Base-by-base conservation (phyloP, 1,140 invertebrate genomes). In the Proctacanthus coquilletti region DNA sequence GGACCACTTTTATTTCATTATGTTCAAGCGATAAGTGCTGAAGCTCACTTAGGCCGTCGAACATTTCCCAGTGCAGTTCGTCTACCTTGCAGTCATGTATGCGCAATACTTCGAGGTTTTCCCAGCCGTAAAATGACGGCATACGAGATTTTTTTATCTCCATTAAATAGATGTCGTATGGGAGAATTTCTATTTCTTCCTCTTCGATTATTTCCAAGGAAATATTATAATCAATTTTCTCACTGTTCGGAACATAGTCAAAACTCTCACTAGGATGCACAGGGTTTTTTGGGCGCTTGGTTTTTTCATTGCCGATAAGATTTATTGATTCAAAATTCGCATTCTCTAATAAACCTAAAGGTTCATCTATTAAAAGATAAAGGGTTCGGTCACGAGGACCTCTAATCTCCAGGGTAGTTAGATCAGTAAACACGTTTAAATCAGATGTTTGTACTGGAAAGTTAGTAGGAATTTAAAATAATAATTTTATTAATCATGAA, bases 51-150 rank as follows among this genome's bases (percentile, higher is more conserved):
- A 79, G 49, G 11, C 72, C 73, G 39, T 76, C 69, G 46, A 80
- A 77, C 69, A 78, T 74, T 50, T 77, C 71, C 74, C 75, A 78
- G 36, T 70, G 68, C 39, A 79, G 53, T 43, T 72, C 65, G 42
- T 68, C 64, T 15, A 80, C 43, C 17, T 68, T 60, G 45, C 76
- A 79, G 18, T 63, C 58, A 14, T 65, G 63, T 2, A 76, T 65
- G 43, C 74, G 55, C 21, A 79, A 45, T 34, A 75, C 65, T 20
- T 65, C 61, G 11, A 80, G 50, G 37, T 58, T 57, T 18, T 55
- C 52, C 38, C 76, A 64, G 13, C 66, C 69, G 23, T 67, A 65
- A 44, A 80, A 77, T 48, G 66, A 50, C 18, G 61, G 49, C 55
- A 66, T 42, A 27, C 51, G 49, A 14, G 60, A 48, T 38, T 64